Conservation (phyloP, 2,888 invertebrate species). For the Oligia fasciuncula region DNA sequence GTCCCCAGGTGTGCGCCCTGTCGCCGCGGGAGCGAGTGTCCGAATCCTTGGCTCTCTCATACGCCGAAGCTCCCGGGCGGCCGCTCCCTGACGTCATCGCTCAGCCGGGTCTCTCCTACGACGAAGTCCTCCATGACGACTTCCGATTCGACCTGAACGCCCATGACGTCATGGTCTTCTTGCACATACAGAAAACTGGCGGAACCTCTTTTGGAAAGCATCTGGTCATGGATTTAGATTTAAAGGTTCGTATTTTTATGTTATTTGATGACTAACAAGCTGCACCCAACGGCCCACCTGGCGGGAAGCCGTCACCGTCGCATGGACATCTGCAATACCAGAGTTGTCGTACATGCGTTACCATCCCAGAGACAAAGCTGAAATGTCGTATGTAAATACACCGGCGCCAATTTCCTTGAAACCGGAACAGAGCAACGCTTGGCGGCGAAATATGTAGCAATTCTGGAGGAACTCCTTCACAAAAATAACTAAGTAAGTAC, state of each 20-base stretch:
- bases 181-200: constrained; percentile 99
- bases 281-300: background rate
- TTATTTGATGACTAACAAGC: background rate
- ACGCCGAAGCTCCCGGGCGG: constrained; percentile 88
- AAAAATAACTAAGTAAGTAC: background rate
- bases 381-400: background rate
- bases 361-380: background rate
- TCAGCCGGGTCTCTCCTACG: constrained; percentile 94
- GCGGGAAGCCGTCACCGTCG: background rate
- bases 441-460: background rate
- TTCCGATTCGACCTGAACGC: constrained; percentile 97
- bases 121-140: constrained; percentile 96
- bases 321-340: background rate
- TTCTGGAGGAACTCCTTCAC: background rate
- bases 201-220: constrained; percentile 99
- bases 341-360: background rate
- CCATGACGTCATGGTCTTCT: constrained; percentile 98
- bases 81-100: constrained; percentile 88
- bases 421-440: background rate
- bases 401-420: background rate
- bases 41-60: constrained; percentile 87
- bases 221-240: constrained; percentile 97
- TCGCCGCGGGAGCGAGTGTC: constrained; percentile 91
- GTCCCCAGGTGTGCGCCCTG: constrained; percentile 92
- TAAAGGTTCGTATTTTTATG: constrained; percentile 86